A percentile compares a stretch with the other conserved stretches of the same genome.
Conservation (phyloP, 2,888 invertebrate genomes). For the Sarcophaga variegata region DNA sequence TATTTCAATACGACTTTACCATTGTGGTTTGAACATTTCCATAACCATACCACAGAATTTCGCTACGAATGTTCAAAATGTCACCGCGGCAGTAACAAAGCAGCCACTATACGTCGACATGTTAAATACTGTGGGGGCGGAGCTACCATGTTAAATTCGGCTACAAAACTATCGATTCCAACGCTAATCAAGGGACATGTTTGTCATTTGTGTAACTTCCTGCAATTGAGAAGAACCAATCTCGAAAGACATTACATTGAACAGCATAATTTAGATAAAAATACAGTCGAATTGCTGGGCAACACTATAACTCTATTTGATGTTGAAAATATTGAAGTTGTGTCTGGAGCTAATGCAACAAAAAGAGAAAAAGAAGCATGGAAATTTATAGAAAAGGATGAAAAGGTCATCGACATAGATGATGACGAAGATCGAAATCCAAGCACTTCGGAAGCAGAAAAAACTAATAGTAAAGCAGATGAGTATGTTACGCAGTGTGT, state of each 20-base stretch:
- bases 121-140: slow-evolving; percentile 61
- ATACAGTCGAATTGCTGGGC: slow-evolving; percentile 63
- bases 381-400: slow-evolving; percentile 52
- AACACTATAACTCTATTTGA: slow-evolving; percentile 71
- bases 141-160: slow-evolving; percentile 53
- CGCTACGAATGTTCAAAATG: slow-evolving; percentile 86
- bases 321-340: slow-evolving; percentile 64
- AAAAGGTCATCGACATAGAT: slow-evolving; percentile 55
- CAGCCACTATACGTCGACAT: slow-evolving; percentile 34
- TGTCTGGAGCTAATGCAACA: slow-evolving; percentile 39
- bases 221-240: slow-evolving; percentile 85
- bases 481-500: neutral
- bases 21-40: slow-evolving; percentile 86
- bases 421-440: slow-evolving; percentile 48
- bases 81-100: slow-evolving; percentile 55
- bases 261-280: slow-evolving; percentile 74
- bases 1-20: slow-evolving; percentile 66
- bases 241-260: slow-evolving; percentile 84
- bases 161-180: slow-evolving; percentile 36
- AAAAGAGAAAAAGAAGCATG: slow-evolving; percentile 57
- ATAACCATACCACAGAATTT: slow-evolving; percentile 90
- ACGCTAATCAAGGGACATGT: slow-evolving; percentile 83
- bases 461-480: neutral
- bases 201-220: slow-evolving; percentile 88
- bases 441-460: neutral